These are phyloP conservation scores for Sesamia inferens DNA, from an alignment of 2,888 invertebrate genomes.

Conservation along the genomic window DNA sequence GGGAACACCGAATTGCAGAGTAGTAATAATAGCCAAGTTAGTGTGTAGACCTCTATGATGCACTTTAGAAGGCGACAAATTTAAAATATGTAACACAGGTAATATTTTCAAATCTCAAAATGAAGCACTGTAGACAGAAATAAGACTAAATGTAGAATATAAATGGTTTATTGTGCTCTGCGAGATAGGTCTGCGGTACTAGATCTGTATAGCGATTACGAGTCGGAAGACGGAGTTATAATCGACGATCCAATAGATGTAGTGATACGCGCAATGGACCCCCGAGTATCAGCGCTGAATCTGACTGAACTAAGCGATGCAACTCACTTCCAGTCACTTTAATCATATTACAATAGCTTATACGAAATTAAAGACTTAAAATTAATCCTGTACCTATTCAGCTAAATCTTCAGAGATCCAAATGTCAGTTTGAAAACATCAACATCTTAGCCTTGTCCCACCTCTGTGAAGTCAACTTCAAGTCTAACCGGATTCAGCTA, in stretches of 20 bases:
- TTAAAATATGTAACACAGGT: too few species aligned
- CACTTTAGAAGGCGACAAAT: too few species aligned
- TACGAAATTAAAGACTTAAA: background rate
- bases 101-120: background rate
- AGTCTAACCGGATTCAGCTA: too few species aligned
- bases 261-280: conserved; percentile 28
- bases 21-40: too few species aligned
- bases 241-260: conserved; percentile 55
- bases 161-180: conserved; percentile 10
- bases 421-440: too few species aligned
- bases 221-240: conserved; percentile 43
- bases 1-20: too few species aligned
- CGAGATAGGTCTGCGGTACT: conserved; percentile 8
- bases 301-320: conserved; percentile 29
- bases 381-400: background rate
- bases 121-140: background rate
- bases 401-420: background rate
- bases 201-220: conserved; percentile 38
- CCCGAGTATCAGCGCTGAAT: conserved; percentile 23
- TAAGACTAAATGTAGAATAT: background rate
- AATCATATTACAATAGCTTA: background rate
- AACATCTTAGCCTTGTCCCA: too few species aligned
- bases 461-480: too few species aligned
- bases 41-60: too few species aligned
- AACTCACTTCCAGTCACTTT: conserved; percentile 8